phyloP scores from a whole-genome alignment of 2,113 vertebrate species.

The Trematocara variabile region DNA sequence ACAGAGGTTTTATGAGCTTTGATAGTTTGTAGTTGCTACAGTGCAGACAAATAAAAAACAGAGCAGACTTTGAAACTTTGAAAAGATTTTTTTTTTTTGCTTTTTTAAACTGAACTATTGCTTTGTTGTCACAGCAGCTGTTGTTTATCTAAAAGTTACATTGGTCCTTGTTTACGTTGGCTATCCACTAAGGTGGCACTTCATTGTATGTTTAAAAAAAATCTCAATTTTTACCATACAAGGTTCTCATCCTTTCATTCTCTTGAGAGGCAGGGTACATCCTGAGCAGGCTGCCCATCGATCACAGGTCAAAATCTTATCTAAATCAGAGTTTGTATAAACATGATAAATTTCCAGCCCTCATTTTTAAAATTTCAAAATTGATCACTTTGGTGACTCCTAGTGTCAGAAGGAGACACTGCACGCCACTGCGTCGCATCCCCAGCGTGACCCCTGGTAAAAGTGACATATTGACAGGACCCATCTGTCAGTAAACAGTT shows the following conservation, averaged over 20 bases:
- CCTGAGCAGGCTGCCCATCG: too few species aligned
- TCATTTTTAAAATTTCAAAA: background rate
- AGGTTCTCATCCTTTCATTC: background rate
- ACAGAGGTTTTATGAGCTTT: background rate
- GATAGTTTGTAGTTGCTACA: background rate
- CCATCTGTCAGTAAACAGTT: background rate
- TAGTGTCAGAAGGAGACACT: background rate
- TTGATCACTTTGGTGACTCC: background rate
- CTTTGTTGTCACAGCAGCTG: background rate
- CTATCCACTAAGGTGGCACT: background rate
- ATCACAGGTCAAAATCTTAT: background rate
- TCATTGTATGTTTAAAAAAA: background rate
- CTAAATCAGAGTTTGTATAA: background rate
- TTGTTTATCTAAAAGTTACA: background rate
- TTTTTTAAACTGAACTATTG: background rate
- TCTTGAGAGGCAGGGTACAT: background rate
- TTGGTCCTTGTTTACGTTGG: background rate
- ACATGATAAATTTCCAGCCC: background rate
- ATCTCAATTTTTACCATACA: background rate
- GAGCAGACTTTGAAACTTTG: background rate
- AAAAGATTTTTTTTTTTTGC: background rate
- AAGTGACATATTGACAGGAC: background rate
- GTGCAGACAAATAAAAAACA: background rate
- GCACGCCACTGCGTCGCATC: rapidly evolving
- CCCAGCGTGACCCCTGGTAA: background rate